phyloP scores from a whole-genome alignment of 2,113 vertebrate species.

The Cervus canadensis region DNA sequence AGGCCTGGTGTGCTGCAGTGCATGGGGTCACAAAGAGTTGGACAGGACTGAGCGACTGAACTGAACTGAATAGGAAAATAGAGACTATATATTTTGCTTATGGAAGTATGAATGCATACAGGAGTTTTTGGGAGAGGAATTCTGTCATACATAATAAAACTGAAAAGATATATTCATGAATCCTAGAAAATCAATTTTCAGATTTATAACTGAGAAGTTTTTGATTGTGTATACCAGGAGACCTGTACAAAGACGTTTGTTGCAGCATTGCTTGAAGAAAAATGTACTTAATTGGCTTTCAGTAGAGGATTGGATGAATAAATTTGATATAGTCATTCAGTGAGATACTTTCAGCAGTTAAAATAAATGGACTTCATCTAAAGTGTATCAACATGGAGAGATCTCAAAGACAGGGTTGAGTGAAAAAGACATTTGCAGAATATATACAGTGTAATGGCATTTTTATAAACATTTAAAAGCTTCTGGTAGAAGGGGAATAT shows the following conservation, averaged over 20 bases:
- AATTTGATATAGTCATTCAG: not conserved
- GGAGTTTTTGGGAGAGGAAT: not conserved
- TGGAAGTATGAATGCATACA: not conserved
- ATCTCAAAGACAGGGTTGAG: not conserved
- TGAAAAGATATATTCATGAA: not conserved
- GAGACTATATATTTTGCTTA: not conserved
- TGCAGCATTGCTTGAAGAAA: not conserved
- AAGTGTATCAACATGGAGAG: not conserved
- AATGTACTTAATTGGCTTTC: not conserved
- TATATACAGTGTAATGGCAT: not conserved
- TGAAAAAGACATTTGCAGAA: not conserved
- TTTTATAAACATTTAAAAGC: not conserved
- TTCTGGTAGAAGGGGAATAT: not conserved
- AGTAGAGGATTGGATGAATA: not conserved
- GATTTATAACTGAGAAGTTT: not conserved
- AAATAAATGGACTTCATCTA: not conserved
- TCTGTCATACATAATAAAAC: not conserved
- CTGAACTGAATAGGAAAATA: not conserved
- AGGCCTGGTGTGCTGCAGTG: not conserved
- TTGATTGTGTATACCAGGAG: not conserved
- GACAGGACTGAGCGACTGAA: not conserved
- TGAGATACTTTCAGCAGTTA: not conserved
- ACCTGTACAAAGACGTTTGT: not conserved
- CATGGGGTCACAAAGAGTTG: accelerated
- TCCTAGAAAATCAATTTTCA: not conserved